Evolutionary conservation across 2,113 vertebrate genomes (phyloP).

Genomic region (Neolamprologus variostigma): DNA sequence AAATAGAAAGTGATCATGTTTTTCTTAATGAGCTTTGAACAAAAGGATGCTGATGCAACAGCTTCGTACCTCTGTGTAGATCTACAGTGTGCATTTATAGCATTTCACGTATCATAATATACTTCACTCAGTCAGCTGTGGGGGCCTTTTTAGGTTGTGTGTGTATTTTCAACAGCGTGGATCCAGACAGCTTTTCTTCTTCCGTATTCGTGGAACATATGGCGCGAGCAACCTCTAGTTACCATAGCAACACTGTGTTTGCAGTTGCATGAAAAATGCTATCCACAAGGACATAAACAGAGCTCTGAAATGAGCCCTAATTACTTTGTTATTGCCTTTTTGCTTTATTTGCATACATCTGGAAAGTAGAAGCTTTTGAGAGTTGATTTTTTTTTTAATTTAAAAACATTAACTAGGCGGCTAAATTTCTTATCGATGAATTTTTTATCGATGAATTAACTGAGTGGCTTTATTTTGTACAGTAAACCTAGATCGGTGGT

Average conservation of each 20-base stretch:
- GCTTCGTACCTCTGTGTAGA: not conserved
- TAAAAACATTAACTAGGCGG: not conserved
- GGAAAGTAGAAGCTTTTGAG: not conserved
- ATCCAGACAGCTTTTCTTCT: not conserved
- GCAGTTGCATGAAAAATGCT: slow-evolving; percentile 24
- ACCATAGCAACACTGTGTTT: slow-evolving; percentile 66
- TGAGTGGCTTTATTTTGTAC: not conserved
- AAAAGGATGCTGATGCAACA: not conserved
- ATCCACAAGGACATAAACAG: not conserved
- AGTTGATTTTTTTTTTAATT: rapidly evolving
- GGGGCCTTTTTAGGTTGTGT: not conserved
- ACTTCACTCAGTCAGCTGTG: not conserved
- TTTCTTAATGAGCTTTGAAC: not conserved
- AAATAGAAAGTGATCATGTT: not conserved
- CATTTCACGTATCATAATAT: not conserved
- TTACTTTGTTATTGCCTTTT: not conserved
- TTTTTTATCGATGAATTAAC: not conserved
- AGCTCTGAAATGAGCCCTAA: not conserved
- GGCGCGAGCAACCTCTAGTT: slow-evolving; percentile 44
- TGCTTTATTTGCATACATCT: not conserved
- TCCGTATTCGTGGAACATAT: slow-evolving; percentile 54
- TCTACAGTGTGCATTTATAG: not conserved
- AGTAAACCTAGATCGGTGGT: not conserved
- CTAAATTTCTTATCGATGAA: not conserved
- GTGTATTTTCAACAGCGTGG: not conserved